phyloP scores from a whole-genome alignment of 2,797 vertebrate species.

The Aselliscus stoliczkanus region DNA sequence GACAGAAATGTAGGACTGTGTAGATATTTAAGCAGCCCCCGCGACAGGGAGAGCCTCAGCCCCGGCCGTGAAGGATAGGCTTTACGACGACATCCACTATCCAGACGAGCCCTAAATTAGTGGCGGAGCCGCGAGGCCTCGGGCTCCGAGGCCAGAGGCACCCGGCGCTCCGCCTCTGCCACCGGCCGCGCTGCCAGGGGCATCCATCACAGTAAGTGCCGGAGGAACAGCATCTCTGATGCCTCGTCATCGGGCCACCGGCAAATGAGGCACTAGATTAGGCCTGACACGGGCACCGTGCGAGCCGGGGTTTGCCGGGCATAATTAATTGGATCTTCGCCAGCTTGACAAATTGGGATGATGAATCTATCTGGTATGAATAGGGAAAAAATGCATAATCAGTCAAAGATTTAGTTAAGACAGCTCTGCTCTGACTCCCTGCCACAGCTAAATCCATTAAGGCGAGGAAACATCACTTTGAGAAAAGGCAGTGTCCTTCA shows the following conservation, averaged over 20 bases:
- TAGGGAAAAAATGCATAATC: constrained; percentile 98
- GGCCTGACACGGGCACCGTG: constrained; percentile 91
- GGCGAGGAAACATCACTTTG: constrained; percentile 86
- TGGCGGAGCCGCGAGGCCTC: constrained; percentile 82
- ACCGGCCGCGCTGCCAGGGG: constrained; percentile 86
- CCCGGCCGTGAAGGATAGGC: constrained; percentile 86
- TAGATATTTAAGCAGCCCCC: constrained; percentile 63
- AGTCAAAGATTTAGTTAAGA: constrained; percentile 98
- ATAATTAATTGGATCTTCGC: constrained; percentile 99
- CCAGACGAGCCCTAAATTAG: constrained; percentile 93
- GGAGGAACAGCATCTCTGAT: constrained; percentile 93
- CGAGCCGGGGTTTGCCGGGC: constrained; percentile 88
- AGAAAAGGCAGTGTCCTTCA: constrained; percentile 80
- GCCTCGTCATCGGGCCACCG: constrained; percentile 96
- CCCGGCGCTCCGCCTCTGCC: constrained; percentile 85
- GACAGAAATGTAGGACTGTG: constrained; percentile 82
- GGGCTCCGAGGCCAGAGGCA: constrained; percentile 89
- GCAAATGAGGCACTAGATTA: constrained; percentile 98
- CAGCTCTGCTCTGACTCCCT: constrained; percentile 89
- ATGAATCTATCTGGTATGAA: constrained; percentile 99
- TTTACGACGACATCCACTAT: constrained; percentile 83
- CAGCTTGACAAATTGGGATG: constrained; percentile 99
- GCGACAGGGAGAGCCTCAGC: constrained; percentile 75
- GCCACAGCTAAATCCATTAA: constrained; percentile 93
- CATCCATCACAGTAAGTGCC: constrained; percentile 99